Base-by-base conservation (phyloP, 2,888 invertebrate species). In the Ectemnius cavifrons region DNA sequence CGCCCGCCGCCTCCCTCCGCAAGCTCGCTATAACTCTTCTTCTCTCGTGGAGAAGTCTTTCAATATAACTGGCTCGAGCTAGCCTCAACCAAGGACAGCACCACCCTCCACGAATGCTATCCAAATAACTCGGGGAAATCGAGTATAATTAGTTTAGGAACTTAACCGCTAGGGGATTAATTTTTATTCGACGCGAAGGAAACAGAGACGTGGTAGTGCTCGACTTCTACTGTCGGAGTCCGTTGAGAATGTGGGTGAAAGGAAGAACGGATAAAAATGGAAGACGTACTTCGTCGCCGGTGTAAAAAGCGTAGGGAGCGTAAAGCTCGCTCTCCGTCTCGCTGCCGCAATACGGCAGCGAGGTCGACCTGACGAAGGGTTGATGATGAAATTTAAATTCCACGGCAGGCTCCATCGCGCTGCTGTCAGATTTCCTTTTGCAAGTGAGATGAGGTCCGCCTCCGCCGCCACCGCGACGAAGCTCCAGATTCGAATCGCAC, bases 301-400 rank as follows among this genome's bases (percentile, higher is more conserved):
- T 93, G 88, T 94, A 96, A 90, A 96, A 96, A 88, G 95, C 95
- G 90, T 96, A 96, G 0, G 96, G 96, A 8, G 96, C 94, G 87
- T 96, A 96, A 75, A 96, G 95, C 88, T 97, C 96, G 67, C 96
- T 96, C 90, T 96, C 97, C 68, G 94, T 93, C 90, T 96, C 96
- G 88, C 96, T 96, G 75, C 96, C 95, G 88, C 96, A 96, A 90
- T 96, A 96, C 5, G 96, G 96, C 63, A 96, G 92, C 2, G 96
- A 95, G 84, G 93, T 92, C 59, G 95, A 93, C 87, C 95, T 92
- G 76, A 92, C 92, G 84, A 93, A 93, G 68, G 87, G 82, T 74
- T 92, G 92, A 83, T 92, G 93, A 79, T 91, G 91, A 87, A 93
- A 94, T 91, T 94, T 94, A 77, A 93, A 93, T 85, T 93, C 94